Evolutionary conservation across 2,888 invertebrate genomes (phyloP), one percentile per base, ranked within the genome.

Genomic region (Hirudinaria manillensis): DNA sequence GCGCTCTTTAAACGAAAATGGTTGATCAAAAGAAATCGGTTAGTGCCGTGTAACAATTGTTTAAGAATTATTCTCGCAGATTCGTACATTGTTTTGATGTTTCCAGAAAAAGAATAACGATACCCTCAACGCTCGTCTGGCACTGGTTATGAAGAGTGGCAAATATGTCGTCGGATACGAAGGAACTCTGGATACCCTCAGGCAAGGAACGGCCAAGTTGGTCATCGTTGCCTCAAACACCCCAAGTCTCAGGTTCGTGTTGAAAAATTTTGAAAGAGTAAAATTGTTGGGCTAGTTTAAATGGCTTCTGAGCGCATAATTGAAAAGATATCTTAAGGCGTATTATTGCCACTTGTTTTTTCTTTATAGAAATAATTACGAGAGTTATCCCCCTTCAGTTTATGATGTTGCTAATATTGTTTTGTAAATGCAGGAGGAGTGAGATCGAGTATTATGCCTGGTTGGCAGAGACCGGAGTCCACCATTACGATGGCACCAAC

Each of bases 381-480:
- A 16, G 45, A 16, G 45, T 16, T 16, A 45, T 45, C 13, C 10
- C 13, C 45, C 10, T 10, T 16, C 16, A 4, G 27, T 24, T 24
- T 3, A 6, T 7, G 1, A 21, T 4, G 24, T 21, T 61, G 6
- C n/a, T 16, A 1, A 2, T 2, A 13, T 61, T 13, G 2, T 13
- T 61, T 61, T 7, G 24, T 0, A 72, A 29, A 79, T 71, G 71
- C 86, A 95, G 99, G 88, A 96, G 96, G 89, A 96, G 95, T 0
- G 98, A 99, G 88, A 97, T 99, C 85, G 98, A 99, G 86, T 99
- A 99, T 87, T 99, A 99, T 85, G 98, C 98, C 76, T 95, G 99
- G 91, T 89, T 99, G 87, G 96, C 99, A 65, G 98, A 97, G 87
- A 98, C 97, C 77, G 99, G 98, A 80, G 99, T 99, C 72, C 98